Percentiles rank a stretch among this genome's conserved stretches.
phyloP scores from a whole-genome alignment of 1,140 invertebrate species.

The Brachionus sp. region DNA sequence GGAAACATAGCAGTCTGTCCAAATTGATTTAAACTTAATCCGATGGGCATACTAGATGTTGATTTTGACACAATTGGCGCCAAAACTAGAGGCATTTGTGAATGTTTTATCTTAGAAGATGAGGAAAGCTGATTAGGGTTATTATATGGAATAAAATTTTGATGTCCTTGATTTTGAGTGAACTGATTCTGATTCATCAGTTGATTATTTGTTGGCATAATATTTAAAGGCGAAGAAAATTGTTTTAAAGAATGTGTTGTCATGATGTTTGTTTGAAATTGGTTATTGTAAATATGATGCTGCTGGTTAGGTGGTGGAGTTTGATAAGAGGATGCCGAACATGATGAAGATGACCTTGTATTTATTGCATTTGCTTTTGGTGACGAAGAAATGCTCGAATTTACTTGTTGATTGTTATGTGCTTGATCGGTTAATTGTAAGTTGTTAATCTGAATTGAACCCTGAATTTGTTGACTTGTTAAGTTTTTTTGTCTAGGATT shows the following conservation, averaged over 20 bases:
- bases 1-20: neutral
- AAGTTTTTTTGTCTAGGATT: neutral
- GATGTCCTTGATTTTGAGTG: neutral
- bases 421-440: slow-evolving; percentile 13
- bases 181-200: neutral
- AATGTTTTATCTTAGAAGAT: neutral
- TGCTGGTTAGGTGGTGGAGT: slow-evolving; percentile 14
- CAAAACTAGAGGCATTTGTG: neutral
- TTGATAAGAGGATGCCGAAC: slow-evolving; percentile 28
- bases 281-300: neutral
- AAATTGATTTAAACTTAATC: neutral
- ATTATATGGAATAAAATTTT: neutral
- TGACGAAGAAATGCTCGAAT: neutral
- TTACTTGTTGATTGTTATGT: neutral
- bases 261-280: neutral
- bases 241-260: neutral
- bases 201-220: neutral
- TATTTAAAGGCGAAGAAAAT: neutral
- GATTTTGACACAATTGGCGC: slow-evolving; percentile 15
- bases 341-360: slow-evolving; percentile 4
- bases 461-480: neutral
- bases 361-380: neutral
- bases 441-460: neutral
- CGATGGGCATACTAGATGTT: neutral
- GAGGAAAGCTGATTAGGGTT: too few relatives aligned